Conservation (phyloP, 2,888 invertebrate genomes). For the Seladonia tumulorum region DNA sequence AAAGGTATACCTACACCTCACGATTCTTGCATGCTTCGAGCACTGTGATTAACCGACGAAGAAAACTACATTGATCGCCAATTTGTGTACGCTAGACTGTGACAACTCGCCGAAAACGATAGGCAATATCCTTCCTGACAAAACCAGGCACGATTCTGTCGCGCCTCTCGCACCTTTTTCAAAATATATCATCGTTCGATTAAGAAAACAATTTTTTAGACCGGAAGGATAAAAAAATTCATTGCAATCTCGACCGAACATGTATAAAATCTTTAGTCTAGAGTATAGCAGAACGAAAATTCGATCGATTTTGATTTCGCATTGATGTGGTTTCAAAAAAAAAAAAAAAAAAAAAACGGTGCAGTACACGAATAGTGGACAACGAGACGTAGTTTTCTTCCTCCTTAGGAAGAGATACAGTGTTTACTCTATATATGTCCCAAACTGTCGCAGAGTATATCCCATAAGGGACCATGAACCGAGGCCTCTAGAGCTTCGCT, state of each 20-base stretch:
- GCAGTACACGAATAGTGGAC: neutral
- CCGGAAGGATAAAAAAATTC: no score
- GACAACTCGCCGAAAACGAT: neutral
- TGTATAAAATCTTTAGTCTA: neutral
- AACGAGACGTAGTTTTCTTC: constrained; percentile 12
- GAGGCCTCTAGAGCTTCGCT: no score
- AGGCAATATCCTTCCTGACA: no score
- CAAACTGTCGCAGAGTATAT: no score
- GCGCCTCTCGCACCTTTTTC: neutral
- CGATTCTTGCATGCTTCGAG: constrained; percentile 61
- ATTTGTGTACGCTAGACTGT: neutral
- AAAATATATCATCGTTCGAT: no score
- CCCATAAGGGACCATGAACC: no score
- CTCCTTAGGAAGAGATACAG: neutral
- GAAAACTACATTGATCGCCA: constrained; percentile 22
- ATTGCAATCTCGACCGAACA: no score
- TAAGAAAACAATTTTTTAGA: neutral
- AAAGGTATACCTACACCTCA: constrained; percentile 63
- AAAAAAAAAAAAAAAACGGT: neutral
- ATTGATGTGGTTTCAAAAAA: neutral
- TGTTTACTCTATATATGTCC: no score
- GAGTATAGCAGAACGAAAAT: neutral
- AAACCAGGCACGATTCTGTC: neutral
- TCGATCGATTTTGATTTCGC: neutral
- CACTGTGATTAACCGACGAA: constrained; percentile 35